Base-by-base conservation (phyloP, 2,797 vertebrate genomes). In the Diceros bicornis region DNA sequence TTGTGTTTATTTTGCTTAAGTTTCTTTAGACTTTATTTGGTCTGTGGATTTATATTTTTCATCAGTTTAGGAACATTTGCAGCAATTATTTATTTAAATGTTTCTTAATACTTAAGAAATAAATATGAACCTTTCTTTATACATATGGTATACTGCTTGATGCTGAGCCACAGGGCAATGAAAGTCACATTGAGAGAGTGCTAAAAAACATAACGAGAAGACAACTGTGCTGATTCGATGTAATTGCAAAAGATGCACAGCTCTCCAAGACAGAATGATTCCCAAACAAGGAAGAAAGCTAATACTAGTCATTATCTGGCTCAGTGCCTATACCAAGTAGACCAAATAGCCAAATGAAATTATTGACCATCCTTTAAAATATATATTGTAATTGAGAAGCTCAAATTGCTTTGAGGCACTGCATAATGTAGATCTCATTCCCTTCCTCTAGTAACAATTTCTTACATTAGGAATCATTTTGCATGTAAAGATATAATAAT, bases 1-100 rank as follows among this genome's bases (percentile, higher is more conserved):
- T 62, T 52, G 18, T n/a, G 27, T 77, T 88, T 83, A 88, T 69
- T 52, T 37, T 83, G 71, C 27, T 72, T 62, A 21, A 29, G 20
- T 83, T 62, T 69, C 47, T 61, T 82, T 77, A 52, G n/a, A 29
- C 12, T 27, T 55, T 55, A 69, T 57, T 62, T 23, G 8, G 12
- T 64, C n/a, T 83, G 23, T 16, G 57, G 11, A 71, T 62, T 83
- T 78, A 50, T 10, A 29, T 69, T 88, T 94, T 75, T 83, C 16
- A 71, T 37, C n/a, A 71, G 50, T 57, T 37, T 83, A 25, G 6
- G 50, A 69, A n/a, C n/a, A 64, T 21, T 94, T 59, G 41, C 20
- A 55, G 11, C 12, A 52, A 79, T 84, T 47, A 88, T 27, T 88
- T 84, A 78, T 68, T 89, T 85, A 90, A 95, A 91, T 77, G 1